These are phyloP conservation scores for Campoletis sonorensis DNA, from an alignment of 1,140 invertebrate species.

Conservation along the genomic window DNA sequence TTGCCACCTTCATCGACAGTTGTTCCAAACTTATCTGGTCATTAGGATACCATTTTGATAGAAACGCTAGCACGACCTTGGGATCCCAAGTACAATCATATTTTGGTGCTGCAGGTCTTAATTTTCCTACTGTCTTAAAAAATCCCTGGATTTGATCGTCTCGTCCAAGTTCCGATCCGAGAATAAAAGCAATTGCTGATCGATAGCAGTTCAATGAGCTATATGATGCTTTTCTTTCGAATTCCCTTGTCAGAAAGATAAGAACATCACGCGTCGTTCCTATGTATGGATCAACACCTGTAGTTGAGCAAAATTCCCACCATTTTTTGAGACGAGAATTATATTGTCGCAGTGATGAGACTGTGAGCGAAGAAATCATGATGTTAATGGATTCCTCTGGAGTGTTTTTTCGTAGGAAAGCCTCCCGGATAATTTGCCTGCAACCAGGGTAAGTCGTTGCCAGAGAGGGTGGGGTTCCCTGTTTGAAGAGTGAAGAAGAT, in stretches of 20 bases:
- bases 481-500: constrained; percentile 37
- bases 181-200: constrained; percentile 47
- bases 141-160: constrained; percentile 52
- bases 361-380: constrained; percentile 42
- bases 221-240: constrained; percentile 28
- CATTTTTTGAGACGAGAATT: constrained; percentile 38
- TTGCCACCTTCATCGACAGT: constrained; percentile 55
- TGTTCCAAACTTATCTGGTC: constrained; percentile 49
- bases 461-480: constrained; percentile 41
- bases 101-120: constrained; percentile 51
- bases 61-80: constrained; percentile 50
- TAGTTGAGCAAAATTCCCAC: constrained; percentile 39
- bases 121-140: constrained; percentile 54
- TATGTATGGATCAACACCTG: constrained; percentile 40
- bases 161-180: constrained; percentile 29
- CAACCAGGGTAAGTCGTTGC: constrained; percentile 44
- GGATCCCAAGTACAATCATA: constrained; percentile 60
- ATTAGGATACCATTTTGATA: constrained; percentile 44
- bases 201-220: constrained; percentile 43
- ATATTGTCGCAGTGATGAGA: constrained; percentile 43
- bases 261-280: constrained; percentile 30
- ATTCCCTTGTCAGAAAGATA: constrained; percentile 40
- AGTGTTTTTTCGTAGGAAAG: constrained; percentile 26
- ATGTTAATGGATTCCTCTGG: constrained; percentile 46
- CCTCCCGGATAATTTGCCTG: constrained; percentile 46